These are phyloP conservation scores for Eufriesea mexicana DNA, from an alignment of 1,140 invertebrate genomes.

Conservation along the genomic window DNA sequence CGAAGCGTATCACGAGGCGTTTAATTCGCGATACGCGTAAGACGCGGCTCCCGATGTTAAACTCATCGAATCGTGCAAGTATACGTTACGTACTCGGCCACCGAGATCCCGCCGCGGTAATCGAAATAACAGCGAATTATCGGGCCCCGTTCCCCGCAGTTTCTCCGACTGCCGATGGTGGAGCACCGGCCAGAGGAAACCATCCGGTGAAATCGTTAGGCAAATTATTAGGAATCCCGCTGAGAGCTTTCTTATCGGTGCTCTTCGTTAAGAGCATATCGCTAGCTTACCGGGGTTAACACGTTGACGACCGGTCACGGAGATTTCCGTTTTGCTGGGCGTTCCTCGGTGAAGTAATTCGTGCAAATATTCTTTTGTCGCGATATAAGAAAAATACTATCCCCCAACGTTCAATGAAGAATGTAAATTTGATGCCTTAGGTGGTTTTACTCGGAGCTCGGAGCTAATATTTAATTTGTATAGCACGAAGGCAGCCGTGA, in stretches of 20 bases:
- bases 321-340: too few relatives aligned
- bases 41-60: too few relatives aligned
- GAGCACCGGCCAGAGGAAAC: not conserved
- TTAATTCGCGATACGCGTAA: not conserved
- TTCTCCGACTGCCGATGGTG: not conserved
- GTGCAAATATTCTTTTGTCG: too few relatives aligned
- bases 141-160: not conserved
- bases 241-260: not conserved
- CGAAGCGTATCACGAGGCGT: too few relatives aligned
- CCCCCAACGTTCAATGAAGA: too few relatives aligned
- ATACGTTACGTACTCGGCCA: not conserved
- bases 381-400: too few relatives aligned
- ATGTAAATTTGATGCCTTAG: too few relatives aligned
- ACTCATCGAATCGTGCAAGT: not conserved
- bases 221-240: slow-evolving; percentile 16
- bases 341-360: too few relatives aligned
- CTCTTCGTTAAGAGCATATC: not conserved
- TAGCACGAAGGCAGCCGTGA: too few relatives aligned
- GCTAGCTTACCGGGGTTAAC: not conserved
- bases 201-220: slow-evolving; percentile 16
- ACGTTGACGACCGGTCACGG: too few relatives aligned
- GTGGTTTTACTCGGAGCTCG: too few relatives aligned
- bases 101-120: not conserved
- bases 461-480: too few relatives aligned
- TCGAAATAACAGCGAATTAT: slow-evolving; percentile 22